Evolutionary conservation across 2,888 invertebrate genomes (phyloP), one percentile per base, ranked within the genome.

Genomic region (Aleiodes leptofemur): DNA sequence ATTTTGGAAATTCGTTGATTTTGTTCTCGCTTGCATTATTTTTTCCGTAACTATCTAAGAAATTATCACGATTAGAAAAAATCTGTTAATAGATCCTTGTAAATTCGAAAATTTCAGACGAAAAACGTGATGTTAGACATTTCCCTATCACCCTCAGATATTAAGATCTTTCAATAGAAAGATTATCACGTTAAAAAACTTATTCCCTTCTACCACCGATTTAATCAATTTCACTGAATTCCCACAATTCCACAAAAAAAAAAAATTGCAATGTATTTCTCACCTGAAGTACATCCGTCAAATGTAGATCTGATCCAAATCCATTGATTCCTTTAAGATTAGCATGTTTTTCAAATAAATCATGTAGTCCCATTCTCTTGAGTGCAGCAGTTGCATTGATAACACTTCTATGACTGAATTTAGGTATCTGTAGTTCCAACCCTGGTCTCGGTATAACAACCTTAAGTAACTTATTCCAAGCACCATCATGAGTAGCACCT

Each of bases 301-400:
- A 90, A 85, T 94, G 94, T 5, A 97, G 91, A 83, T 96, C 96
- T 80, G 94, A 94, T 1, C 95, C 93, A 6, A 92, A 91, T 0
- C 96, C 96, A 79, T 96, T 97, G 69, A 97, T 90, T 0, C 96
- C 97, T 53, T 95, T 93, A 71, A 97, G 91, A 87, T 97, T 96
- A 2, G 97, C 97, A 79, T 93, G 93, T 34, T 93, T 92, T 0
- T 94, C 91, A 86, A 96, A 96, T 13, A 97, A 90, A 69, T 96
- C 96, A 79, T 94, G 94, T 9, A 97, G 90, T 0, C 96, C 96
- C 95, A 97, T 95, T 79, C 93, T 92, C 84, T 93, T 94, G 69
- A 97, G 90, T 0, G 96, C 94, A 14, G 93, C 91, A 0, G 96
- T 95, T 0, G 96, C 93, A 82, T 97, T 97, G 38, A 96, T 93